Base-by-base conservation (phyloP, 2,888 invertebrate genomes). In the Thecocarcelia acutangulata region DNA sequence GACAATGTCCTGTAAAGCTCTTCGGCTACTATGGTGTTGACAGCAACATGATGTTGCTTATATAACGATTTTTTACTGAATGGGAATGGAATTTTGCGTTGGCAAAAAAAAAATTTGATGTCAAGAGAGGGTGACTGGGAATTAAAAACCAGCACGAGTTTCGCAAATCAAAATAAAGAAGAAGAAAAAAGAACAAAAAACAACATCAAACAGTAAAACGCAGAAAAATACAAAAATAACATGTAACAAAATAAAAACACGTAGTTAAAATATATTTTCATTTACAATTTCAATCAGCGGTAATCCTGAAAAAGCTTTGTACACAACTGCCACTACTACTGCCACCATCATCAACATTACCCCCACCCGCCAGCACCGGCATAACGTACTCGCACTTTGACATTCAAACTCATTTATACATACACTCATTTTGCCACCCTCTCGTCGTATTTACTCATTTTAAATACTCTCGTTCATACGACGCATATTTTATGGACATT, bases 251-350 rank as follows among this genome's bases (percentile, higher is more conserved):
- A 74, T 83, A 83, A 83, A 75, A 80, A 77, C 80, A 83, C 80
- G 84, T 83, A 77, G 75, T 80, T 59, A 79, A 80, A 83, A 89
- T 89, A 89, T 88, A 88, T 89, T 89, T 89, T 89, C 88, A 89
- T 89, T 89, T 89, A 88, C 89, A 89, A 89, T 89, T 89, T 89
- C 89, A 89, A 89, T 89, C 89, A 89, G 88, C 87, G 88, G 86
- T 89, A 89, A 89, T 89, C 89, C 89, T 87, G 54, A 74, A 79
- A 74, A 69, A 73, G 70, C 69, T 42, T 76, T 61, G 33, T 46
- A 33, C 24, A 46, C 44, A 24, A 44, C 52, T 8, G 33, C 66
- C 2, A 64, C 64, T 13, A 37, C 48, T 52, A 28, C 54, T 11
- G 1, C 13, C 28, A 48, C n/a, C n/a, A n/a, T n/a, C n/a, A n/a